These are phyloP conservation scores for Xestia sexstrigata DNA, from an alignment of 2,888 invertebrate species.

Conservation along the genomic window DNA sequence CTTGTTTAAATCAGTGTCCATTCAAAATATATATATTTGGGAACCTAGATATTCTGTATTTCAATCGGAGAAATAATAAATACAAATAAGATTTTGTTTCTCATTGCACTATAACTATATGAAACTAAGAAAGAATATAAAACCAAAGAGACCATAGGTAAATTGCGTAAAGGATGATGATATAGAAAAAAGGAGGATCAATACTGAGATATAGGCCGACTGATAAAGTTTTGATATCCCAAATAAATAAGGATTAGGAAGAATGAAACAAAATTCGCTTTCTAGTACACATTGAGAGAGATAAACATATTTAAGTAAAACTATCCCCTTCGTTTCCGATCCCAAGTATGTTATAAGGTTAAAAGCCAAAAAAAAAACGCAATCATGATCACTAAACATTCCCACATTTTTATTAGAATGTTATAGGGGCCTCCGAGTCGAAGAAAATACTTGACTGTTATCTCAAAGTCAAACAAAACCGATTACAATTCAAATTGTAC, in stretches of 20 bases:
- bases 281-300: not conserved
- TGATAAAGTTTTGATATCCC: not conserved
- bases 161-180: not conserved
- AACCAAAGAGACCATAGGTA: not conserved
- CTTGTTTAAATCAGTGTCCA: too few species aligned
- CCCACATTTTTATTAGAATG: conserved; percentile 17
- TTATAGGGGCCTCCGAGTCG: conserved; percentile 15
- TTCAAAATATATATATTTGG: too few species aligned
- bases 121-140: not conserved
- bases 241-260: not conserved
- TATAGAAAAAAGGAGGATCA: not conserved
- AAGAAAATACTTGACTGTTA: conserved; percentile 34
- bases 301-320: not conserved
- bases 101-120: not conserved
- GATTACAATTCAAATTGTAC: conserved; percentile 55
- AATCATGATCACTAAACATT: not conserved
- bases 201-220: not conserved
- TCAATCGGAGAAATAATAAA: too few species aligned
- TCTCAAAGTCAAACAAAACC: conserved; percentile 49
- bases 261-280: not conserved
- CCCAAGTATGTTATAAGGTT: not conserved
- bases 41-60: too few species aligned
- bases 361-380: not conserved
- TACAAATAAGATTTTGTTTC: not conserved
- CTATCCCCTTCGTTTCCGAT: not conserved